These are phyloP conservation scores for Onthophagus sagittarius DNA, from an alignment of 2,888 invertebrate genomes.

Conservation along the genomic window DNA sequence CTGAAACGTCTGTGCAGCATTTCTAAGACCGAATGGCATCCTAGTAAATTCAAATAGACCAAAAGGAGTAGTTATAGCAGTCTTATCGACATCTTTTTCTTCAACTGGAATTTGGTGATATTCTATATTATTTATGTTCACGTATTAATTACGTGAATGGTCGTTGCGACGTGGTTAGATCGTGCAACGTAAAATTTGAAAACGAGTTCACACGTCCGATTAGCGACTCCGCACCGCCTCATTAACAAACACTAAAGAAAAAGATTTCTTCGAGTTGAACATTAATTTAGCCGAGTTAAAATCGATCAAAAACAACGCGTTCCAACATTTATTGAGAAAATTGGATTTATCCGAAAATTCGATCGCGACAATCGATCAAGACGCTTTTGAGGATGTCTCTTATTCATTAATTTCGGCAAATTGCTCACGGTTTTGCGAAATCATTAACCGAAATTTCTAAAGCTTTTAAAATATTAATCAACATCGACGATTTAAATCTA, in stretches of 20 bases:
- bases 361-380: slow-evolving; percentile 72
- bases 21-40: no score
- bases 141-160: no score
- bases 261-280: slow-evolving; percentile 71
- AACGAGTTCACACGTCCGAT: no score
- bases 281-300: slow-evolving; percentile 70
- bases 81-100: no score
- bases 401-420: slow-evolving; percentile 71
- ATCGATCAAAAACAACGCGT: slow-evolving; percentile 73
- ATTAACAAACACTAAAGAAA: slow-evolving; percentile 65
- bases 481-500: slow-evolving; percentile 74
- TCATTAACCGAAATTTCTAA: slow-evolving; percentile 66
- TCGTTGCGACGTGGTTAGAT: no score
- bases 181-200: no score
- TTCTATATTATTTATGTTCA: no score
- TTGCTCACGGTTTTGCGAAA: slow-evolving; percentile 68
- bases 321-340: slow-evolving; percentile 73
- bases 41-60: no score
- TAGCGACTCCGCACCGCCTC: slow-evolving; percentile 72
- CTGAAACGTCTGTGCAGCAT: no score
- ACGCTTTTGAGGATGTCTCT: slow-evolving; percentile 78
- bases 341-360: slow-evolving; percentile 81
- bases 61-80: no score
- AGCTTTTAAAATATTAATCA: slow-evolving; percentile 69
- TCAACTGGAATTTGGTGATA: no score